A percentile compares a stretch with the other conserved stretches of the same genome.
Conservation (phyloP, 2,113 vertebrate genomes). For the Campylorhamphus procurvoides region DNA sequence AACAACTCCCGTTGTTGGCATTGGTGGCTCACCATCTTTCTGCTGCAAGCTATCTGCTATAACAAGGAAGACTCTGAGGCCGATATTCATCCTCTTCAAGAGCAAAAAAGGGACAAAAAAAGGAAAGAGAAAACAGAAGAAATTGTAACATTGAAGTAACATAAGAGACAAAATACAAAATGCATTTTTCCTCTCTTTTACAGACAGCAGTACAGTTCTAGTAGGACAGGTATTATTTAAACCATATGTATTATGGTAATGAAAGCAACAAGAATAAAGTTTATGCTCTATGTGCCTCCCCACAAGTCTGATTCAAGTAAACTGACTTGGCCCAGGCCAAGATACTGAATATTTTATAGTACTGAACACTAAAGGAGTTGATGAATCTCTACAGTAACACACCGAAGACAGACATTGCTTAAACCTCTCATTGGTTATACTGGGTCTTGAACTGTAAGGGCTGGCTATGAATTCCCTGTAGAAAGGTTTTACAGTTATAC, state of each 20-base stretch:
- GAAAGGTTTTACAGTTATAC: not conserved
- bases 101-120: not conserved
- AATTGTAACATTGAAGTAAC: not conserved
- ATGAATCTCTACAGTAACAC: not conserved
- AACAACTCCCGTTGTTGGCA: conserved; percentile 97
- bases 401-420: not conserved
- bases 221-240: not conserved
- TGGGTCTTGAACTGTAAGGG: not conserved
- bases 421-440: not conserved
- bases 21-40: conserved; percentile 96
- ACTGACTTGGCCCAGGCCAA: not conserved
- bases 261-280: not conserved
- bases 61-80: conserved; percentile 95
- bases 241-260: not conserved
- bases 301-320: not conserved
- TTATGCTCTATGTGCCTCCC: not conserved
- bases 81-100: conserved; percentile 96
- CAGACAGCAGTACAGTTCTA: rapidly evolving
- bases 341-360: not conserved
- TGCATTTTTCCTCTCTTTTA: not conserved
- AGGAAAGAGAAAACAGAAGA: not conserved
- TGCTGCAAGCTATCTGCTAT: conserved; percentile 98
- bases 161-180: not conserved
- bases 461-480: not conserved
- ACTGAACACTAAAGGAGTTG: not conserved